Base-by-base conservation (phyloP, 2,113 vertebrate species). In the Cromileptes altivelis region DNA sequence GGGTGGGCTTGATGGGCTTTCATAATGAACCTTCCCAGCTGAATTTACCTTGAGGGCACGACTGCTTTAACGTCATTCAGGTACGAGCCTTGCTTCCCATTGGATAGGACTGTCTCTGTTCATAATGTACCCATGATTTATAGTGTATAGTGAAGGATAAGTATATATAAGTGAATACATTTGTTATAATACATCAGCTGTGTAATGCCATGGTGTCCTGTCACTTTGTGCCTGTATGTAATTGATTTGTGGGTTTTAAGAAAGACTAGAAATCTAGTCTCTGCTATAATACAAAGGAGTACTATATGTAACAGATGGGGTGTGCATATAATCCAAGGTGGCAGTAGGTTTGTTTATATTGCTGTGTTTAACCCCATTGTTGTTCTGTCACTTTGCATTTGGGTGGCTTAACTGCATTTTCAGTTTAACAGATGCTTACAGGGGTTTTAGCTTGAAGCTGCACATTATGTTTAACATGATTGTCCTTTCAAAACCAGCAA, bases 21-120 rank as follows among this genome's bases (percentile, higher is more conserved):
- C 75, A 69, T 81, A 83, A 86, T 86, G 82, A 91, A 79, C 58
- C 76, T 40, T 52, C 61, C 50, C 78, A 62, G 67, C 57, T 89
- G 84, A 79, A 70, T 89, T 81, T 81, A 84, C 62, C 87, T 79
- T 42, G 8, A 70, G 85, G 81, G 65, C 40, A 60, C 0, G 0
- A 23, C 53, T 7, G 18, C 69, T 84, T 85, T 80, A 63, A 80
- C 82, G 62, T 78, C 58, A 47, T 76, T 64, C 42, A 80, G 61
- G 75, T 82, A 45, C 75, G 70, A 76, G 81, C 27, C 84, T 63
- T 84, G 63, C 78, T 69, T 87, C 86, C 74, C 40, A 75, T 9
- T 63, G 33, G 75, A 65, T 14, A 21, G n/a, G 40, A 15, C 50
- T 79, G 30, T 67, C 25, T 64, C 71, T 77, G 65, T 78, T 73